These are phyloP conservation scores for Thunnus thynnus DNA, from an alignment of 2,113 vertebrate species.

Conservation along the genomic window DNA sequence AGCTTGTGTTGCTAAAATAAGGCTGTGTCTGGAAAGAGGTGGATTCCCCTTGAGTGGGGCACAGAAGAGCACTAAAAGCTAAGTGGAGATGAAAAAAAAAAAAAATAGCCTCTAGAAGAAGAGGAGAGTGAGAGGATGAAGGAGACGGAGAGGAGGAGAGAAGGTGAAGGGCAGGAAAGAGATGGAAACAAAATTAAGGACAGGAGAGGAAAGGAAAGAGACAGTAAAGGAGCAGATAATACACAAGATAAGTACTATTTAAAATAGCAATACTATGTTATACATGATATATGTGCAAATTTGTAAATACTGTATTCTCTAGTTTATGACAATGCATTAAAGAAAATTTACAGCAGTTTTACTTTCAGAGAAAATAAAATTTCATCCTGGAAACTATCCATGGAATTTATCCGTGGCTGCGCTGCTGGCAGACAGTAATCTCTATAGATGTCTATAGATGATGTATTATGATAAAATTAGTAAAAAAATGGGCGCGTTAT, in stretches of 20 bases:
- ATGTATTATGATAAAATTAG: not conserved
- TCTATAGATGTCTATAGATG: not conserved
- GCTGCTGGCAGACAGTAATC: not conserved
- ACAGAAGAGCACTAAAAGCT: constrained; percentile 84
- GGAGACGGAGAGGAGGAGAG: constrained; percentile 38
- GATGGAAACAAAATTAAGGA: constrained; percentile 32
- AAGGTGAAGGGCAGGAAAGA: constrained; percentile 50
- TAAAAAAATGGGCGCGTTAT: not conserved
- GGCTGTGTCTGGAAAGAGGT: constrained; percentile 81
- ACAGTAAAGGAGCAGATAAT: not conserved
- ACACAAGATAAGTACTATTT: not conserved
- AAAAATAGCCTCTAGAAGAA: constrained; percentile 62
- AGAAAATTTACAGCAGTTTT: not conserved
- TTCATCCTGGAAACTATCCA: not conserved
- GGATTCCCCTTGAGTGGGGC: constrained; percentile 80
- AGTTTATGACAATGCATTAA: not conserved
- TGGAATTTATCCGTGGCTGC: not conserved
- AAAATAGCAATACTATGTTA: not conserved
- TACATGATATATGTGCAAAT: not conserved
- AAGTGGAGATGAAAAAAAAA: constrained; percentile 78
- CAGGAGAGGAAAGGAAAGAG: not conserved
- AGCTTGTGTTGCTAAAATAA: constrained; percentile 82
- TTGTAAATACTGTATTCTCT: not conserved
- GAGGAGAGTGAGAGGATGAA: constrained; percentile 67
- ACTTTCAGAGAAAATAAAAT: not conserved